These are phyloP conservation scores for Squalus acanthias DNA, from an alignment of 2,797 vertebrate species.

Conservation along the genomic window DNA sequence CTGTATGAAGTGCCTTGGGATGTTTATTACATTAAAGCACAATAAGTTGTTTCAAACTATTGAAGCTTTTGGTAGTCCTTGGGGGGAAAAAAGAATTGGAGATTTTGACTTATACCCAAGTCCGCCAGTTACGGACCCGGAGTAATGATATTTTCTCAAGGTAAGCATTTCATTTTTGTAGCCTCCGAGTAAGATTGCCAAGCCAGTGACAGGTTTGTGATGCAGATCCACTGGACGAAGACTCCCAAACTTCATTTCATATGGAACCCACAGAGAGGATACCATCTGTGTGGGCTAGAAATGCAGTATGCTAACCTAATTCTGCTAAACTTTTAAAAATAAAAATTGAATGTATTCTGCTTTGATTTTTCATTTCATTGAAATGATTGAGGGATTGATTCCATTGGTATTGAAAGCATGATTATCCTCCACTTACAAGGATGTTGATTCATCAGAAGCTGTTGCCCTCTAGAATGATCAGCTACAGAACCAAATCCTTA, in stretches of 20 bases:
- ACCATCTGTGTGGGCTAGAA: background rate
- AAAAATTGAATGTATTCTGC: background rate
- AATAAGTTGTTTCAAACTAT: background rate
- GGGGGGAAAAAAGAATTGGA: background rate
- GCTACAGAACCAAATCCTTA: background rate
- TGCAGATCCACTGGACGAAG: background rate
- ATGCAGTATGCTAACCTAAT: background rate
- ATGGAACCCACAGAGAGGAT: background rate
- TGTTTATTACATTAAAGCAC: background rate
- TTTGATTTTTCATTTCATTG: background rate
- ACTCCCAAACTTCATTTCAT: background rate
- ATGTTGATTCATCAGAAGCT: background rate
- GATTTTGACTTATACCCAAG: background rate
- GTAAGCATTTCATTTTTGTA: background rate
- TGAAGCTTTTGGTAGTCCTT: background rate
- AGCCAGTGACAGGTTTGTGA: background rate
- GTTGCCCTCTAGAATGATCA: background rate
- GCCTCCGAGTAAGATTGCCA: background rate
- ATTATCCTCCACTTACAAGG: too few species aligned
- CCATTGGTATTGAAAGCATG: background rate
- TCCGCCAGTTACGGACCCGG: background rate
- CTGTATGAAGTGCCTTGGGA: too few species aligned
- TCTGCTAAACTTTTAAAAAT: background rate
- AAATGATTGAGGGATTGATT: background rate
- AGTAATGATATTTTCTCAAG: background rate